These are phyloP conservation scores for Gastrophysa polygoni DNA, from an alignment of 2,888 invertebrate genomes.

Conservation along the genomic window DNA sequence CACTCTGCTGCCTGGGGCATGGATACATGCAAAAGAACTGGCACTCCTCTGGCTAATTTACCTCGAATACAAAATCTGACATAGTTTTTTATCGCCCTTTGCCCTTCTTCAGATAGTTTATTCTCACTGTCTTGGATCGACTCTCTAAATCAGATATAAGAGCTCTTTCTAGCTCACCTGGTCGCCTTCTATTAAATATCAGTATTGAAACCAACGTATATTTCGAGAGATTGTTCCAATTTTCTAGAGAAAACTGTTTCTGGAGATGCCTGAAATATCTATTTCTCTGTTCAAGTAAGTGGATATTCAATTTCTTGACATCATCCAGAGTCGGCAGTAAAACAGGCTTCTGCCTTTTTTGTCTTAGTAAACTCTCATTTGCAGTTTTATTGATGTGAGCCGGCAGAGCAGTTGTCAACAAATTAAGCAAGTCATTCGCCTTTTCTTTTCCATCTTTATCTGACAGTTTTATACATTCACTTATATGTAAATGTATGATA, in stretches of 20 bases:
- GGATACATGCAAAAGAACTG: too few relatives aligned
- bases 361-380: background rate
- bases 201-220: background rate
- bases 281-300: background rate
- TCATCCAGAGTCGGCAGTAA: background rate
- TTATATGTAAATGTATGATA: background rate
- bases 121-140: background rate
- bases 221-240: background rate
- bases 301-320: background rate
- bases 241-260: background rate
- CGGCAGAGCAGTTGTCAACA: background rate
- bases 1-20: constrained; percentile 9
- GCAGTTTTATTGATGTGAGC: constrained; percentile 4
- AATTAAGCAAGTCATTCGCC: background rate
- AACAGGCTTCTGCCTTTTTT: background rate
- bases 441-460: background rate
- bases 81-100: background rate
- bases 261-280: background rate
- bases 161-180: background rate
- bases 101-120: background rate
- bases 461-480: background rate
- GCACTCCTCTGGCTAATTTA: background rate
- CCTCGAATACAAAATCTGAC: background rate
- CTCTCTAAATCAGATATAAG: background rate
- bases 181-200: background rate